Conservation (phyloP, 2,113 vertebrate genomes). For the Tamias sibiricus region DNA sequence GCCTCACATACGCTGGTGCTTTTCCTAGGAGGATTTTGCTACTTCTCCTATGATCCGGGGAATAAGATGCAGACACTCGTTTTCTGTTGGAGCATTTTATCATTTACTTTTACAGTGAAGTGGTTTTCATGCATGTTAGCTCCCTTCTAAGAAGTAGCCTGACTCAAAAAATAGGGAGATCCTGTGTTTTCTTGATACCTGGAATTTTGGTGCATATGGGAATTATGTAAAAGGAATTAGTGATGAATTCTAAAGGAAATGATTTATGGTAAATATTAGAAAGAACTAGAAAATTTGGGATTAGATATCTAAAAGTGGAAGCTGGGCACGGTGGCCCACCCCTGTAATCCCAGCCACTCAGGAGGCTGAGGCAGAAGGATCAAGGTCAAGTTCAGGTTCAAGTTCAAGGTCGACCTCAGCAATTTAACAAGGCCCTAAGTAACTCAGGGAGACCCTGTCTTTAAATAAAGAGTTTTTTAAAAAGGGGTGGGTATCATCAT, state of each 20-base stretch:
- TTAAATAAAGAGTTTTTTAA: neutral
- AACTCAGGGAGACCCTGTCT: neutral
- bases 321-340: accelerated
- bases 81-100: neutral
- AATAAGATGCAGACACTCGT: neutral
- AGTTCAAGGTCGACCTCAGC: neutral
- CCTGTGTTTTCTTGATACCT: neutral
- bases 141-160: neutral
- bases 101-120: neutral
- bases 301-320: neutral
- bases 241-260: conserved; percentile 16
- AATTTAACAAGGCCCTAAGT: neutral
- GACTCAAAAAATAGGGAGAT: neutral
- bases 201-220: neutral
- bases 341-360: neutral
- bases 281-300: neutral
- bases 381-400: no score
- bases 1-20: neutral
- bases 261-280: neutral
- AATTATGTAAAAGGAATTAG: neutral
- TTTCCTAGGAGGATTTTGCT: neutral
- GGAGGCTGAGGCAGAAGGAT: neutral
- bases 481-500: neutral
- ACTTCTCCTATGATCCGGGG: neutral
- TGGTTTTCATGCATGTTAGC: neutral